Conservation (phyloP, 1,140 invertebrate genomes). For the Chionoecetes opilio region DNA sequence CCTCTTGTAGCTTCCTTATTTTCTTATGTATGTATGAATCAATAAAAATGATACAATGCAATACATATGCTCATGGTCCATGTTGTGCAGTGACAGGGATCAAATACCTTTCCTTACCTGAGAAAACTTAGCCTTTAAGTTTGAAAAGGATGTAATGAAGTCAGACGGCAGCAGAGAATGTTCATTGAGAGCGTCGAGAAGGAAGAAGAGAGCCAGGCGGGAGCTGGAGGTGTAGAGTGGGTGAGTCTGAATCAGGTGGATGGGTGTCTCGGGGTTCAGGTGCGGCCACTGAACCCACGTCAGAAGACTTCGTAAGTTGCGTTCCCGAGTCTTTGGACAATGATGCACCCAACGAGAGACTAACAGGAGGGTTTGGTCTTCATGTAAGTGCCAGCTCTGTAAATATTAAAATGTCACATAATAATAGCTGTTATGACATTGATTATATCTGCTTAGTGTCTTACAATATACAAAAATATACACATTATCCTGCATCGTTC, state of each 20-base stretch:
- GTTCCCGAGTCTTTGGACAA: conserved; percentile 84
- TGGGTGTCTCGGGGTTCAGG: conserved; percentile 84
- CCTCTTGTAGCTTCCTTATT: too few relatives aligned
- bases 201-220: conserved; percentile 85
- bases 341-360: conserved; percentile 86
- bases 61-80: conserved; percentile 21
- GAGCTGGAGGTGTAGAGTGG: conserved; percentile 84
- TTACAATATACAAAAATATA: too few relatives aligned
- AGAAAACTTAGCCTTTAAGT: conserved; percentile 85
- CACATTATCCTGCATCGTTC: too few relatives aligned
- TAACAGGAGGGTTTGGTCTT: conserved; percentile 83
- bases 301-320: conserved; percentile 85
- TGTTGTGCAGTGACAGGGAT: neutral
- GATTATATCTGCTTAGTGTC: too few relatives aligned
- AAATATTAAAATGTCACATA: neutral
- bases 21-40: too few relatives aligned
- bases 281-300: conserved; percentile 85
- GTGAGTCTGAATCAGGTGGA: conserved; percentile 85
- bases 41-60: conserved; percentile 40
- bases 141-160: conserved; percentile 85
- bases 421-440: too few relatives aligned
- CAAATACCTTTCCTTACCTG: conserved; percentile 81
- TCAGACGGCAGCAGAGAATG: conserved; percentile 86
- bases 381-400: conserved; percentile 77
- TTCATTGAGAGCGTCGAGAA: conserved; percentile 86